Evolutionary conservation across 2,797 vertebrate genomes (phyloP).

Genomic region (Potorous gilbertii): DNA sequence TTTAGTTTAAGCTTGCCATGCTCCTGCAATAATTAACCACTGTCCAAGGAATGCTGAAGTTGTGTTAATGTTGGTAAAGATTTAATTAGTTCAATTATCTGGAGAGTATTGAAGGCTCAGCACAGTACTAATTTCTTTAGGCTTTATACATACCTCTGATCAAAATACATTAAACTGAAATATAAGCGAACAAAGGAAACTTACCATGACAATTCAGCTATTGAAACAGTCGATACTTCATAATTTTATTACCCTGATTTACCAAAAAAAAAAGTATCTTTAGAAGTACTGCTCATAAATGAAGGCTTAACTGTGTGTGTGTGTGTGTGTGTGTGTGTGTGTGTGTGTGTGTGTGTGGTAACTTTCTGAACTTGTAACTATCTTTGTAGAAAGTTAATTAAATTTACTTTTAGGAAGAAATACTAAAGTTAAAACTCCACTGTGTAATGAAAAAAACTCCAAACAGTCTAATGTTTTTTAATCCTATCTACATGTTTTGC

Average conservation of each 20-base stretch:
- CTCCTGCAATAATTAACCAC: conserved; percentile 91
- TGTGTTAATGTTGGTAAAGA: conserved; percentile 91
- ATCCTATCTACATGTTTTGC: conserved; percentile 58
- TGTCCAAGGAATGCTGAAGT: conserved; percentile 89
- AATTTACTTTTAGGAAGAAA: conserved; percentile 74
- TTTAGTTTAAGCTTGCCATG: conserved; percentile 90
- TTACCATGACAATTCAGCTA: conserved; percentile 71
- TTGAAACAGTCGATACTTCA: conserved; percentile 78
- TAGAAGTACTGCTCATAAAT: conserved; percentile 64
- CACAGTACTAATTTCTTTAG: conserved; percentile 84
- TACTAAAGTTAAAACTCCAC: conserved; percentile 53
- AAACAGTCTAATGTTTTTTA: conserved; percentile 15
- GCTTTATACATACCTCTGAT: conserved; percentile 84
- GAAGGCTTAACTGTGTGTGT: conserved; percentile 46
- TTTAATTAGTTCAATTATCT: conserved; percentile 92
- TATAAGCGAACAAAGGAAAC: conserved; percentile 81
- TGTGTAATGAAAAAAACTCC: conserved; percentile 13
- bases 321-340: background rate
- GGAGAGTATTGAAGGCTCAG: conserved; percentile 85
- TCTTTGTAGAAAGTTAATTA: conserved; percentile 75
- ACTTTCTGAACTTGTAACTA: conserved; percentile 69
- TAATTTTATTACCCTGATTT: conserved; percentile 78
- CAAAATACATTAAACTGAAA: conserved; percentile 83
- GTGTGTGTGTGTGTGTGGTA: conserved; percentile 12
- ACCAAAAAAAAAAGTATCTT: conserved; percentile 60